Evolutionary conservation across 2,888 invertebrate species (phyloP), one percentile per base, ranked within the genome.

Genomic region (Notodonta dromedarius): DNA sequence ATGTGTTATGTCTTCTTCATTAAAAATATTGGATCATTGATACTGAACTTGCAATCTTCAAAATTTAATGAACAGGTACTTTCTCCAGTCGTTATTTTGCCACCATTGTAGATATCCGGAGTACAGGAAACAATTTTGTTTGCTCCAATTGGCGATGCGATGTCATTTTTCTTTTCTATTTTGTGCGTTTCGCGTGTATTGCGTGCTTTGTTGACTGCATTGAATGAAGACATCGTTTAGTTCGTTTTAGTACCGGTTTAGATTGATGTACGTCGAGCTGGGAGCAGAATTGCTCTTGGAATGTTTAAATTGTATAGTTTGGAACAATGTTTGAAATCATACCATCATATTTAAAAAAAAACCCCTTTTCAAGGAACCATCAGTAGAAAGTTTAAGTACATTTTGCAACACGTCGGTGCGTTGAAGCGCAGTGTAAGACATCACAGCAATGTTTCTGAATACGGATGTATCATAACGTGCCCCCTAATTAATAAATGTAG

Each of bases 71-170:
- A 35, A 35, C 35, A 35, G 7, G 4, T 35, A 46, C 1, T n/a
- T 4, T 46, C 13, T 70, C 61, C 61, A 64, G 66, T 58, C 35
- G 59, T 67, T 58, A 60, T 71, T 70, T 65, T 65, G 65, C 59
- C 46, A 65, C 64, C 71, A 73, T 57, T 84, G 78, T 87, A 66
- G 81, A 78, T 60, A 61, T 63, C 50, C 65, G 60, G 68, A 59
- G 74, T 79, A 84, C 88, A 87, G 88, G 88, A 89, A 90, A 87
- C 84, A 75, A 73, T 87, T 90, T 89, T 88, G 86, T 90, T 90
- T 89, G 84, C 82, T 88, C 83, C 77, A 78, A 69, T 77, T 75
- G 80, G 79, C 79, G 77, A 82, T 85, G 83, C 77, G 79, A 82
- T 83, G 84, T 80, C 80, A 85, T 83, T 85, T 86, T 85, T 83